A percentile compares a stretch with the other conserved stretches of the same genome.
Conservation (phyloP, 2,797 vertebrate species). For the Esox lucius region DNA sequence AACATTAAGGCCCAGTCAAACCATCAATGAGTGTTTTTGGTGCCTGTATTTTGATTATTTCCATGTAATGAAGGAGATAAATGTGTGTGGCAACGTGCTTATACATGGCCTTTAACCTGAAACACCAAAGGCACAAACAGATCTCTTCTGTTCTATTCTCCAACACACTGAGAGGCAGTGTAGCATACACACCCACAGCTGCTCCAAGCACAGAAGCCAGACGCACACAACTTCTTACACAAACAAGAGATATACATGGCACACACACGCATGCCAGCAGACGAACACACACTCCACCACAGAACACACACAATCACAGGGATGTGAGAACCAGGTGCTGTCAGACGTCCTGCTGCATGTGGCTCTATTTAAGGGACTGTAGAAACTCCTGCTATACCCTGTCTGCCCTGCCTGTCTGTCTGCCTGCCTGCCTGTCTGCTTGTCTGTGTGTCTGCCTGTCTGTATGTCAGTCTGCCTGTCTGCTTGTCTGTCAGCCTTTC, state of each 20-base stretch:
- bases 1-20: too few species aligned
- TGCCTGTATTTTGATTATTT: too few species aligned
- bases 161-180: slow-evolving; percentile 50
- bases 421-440: neutral
- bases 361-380: slow-evolving; percentile 59
- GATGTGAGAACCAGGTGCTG: slow-evolving; percentile 19
- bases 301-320: slow-evolving; percentile 1
- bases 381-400: slow-evolving; percentile 38
- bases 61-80: slow-evolving; percentile 18
- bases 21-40: too few species aligned
- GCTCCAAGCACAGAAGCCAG: slow-evolving; percentile 51
- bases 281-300: neutral
- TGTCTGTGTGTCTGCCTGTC: too few species aligned
- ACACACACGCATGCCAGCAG: slow-evolving; percentile 1
- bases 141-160: slow-evolving; percentile 40
- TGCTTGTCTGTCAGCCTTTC: neutral
- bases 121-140: slow-evolving; percentile 36
- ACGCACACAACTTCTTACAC: slow-evolving; percentile 57
- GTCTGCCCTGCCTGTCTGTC: neutral
- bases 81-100: slow-evolving; percentile 17
- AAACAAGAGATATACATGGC: slow-evolving; percentile 46
- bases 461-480: too few species aligned
- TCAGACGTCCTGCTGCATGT: slow-evolving; percentile 46
- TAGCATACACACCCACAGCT: slow-evolving; percentile 59
- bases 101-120: slow-evolving; percentile 30